Evolutionary conservation across 2,888 invertebrate species (phyloP).

Genomic region (Escarpia spicata): DNA sequence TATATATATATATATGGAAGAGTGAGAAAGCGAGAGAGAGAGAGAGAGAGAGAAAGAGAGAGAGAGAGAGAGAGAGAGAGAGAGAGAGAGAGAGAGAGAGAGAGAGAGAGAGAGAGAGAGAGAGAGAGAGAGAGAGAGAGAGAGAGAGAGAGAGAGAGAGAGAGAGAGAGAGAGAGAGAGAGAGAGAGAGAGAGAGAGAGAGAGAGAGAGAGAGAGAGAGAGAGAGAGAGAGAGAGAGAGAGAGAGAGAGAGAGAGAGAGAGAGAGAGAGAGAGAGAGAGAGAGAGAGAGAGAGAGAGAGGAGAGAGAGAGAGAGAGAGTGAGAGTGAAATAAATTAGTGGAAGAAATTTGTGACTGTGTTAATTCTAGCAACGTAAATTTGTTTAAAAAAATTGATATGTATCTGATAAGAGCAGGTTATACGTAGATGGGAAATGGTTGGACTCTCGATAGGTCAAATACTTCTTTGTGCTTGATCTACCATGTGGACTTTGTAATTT

Average conservation of each 20-base stretch:
- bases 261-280: constrained; percentile 7
- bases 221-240: background rate
- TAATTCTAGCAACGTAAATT: no score
- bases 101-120: constrained; percentile 14
- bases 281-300: constrained; percentile 18
- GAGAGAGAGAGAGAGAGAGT: background rate
- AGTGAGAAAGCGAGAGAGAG: background rate
- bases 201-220: constrained; percentile 22
- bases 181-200: constrained; percentile 25
- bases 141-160: constrained; percentile 26
- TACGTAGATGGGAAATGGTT: no score
- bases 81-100: background rate
- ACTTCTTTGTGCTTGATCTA: no score
- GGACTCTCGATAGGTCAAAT: no score
- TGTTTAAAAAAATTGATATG: no score
- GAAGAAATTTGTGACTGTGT: no score
- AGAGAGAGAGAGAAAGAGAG: background rate
- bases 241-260: background rate
- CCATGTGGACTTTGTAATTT: no score
- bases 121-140: constrained; percentile 14
- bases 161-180: constrained; percentile 25
- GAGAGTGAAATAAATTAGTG: no score
- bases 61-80: constrained; percentile 17
- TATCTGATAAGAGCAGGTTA: no score
- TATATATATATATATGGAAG: no score